Evolutionary conservation across 2,888 invertebrate genomes (phyloP).

Genomic region (Epistrophe eligans): DNA sequence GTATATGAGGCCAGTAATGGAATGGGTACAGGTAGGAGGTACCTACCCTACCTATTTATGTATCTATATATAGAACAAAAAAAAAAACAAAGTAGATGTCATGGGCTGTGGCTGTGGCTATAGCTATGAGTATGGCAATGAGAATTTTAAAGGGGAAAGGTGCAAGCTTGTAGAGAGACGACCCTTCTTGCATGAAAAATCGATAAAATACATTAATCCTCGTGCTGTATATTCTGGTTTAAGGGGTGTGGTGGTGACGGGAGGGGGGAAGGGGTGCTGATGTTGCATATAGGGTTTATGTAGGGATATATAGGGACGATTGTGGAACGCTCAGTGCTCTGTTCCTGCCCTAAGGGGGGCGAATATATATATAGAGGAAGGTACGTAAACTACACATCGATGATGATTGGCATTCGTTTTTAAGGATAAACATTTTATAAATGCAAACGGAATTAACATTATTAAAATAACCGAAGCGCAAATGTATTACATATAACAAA

Average conservation of each 20-base stretch:
- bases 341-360: slow-evolving; percentile 43
- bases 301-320: not conserved
- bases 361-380: not conserved
- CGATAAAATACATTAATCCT: slow-evolving; percentile 74
- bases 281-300: not conserved
- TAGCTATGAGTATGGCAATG: slow-evolving; percentile 44
- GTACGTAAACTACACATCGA: slow-evolving; percentile 44
- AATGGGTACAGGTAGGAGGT: slow-evolving; percentile 11
- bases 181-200: slow-evolving; percentile 62
- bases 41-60: slow-evolving; percentile 2
- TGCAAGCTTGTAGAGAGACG: slow-evolving; percentile 10
- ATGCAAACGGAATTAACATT: slow-evolving; percentile 72
- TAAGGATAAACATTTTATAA: slow-evolving; percentile 58
- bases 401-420: slow-evolving; percentile 67
- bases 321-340: slow-evolving; percentile 7
- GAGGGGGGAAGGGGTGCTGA: not conserved
- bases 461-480: slow-evolving; percentile 61
- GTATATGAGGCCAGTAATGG: slow-evolving; percentile 43
- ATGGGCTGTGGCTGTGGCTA: slow-evolving; percentile 51
- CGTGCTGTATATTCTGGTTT: slow-evolving; percentile 16
- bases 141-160: slow-evolving; percentile 29
- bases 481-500: too few relatives aligned
- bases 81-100: slow-evolving; percentile 40
- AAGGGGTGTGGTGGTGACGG: not conserved
- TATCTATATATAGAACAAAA: slow-evolving; percentile 19